Conservation (phyloP, 2,797 vertebrate species). For the Meda fulgida region DNA sequence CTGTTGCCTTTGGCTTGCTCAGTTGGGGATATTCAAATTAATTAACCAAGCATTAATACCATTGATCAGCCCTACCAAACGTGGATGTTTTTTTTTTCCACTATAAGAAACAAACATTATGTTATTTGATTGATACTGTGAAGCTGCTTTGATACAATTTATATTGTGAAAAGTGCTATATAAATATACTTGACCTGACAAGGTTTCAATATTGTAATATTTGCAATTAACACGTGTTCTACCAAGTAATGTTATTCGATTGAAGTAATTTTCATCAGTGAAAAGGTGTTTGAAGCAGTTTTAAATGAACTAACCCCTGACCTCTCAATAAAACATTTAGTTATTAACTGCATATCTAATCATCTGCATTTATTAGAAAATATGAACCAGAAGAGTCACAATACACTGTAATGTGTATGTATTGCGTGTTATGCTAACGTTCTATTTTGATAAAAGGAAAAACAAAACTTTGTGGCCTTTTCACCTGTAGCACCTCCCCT, state of each 20-base stretch:
- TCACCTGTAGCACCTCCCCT: slow-evolving; percentile 68
- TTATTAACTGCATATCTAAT: not conserved
- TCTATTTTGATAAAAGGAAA: not conserved
- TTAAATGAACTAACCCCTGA: not conserved
- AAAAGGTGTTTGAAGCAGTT: not conserved
- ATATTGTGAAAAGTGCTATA: no score
- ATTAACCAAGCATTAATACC: no score
- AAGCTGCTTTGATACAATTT: no score
- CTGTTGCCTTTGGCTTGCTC: no score
- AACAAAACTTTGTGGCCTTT: slow-evolving; percentile 32
- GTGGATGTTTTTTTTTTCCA: no score
- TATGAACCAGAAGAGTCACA: not conserved
- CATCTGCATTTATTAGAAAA: slow-evolving; percentile 54
- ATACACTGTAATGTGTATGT: no score
- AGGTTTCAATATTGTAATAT: not conserved
- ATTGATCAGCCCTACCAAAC: no score
- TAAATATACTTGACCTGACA: no score
- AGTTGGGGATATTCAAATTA: no score
- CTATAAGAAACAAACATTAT: no score
- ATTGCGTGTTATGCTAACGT: not conserved
- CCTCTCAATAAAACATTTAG: not conserved
- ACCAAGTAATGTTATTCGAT: not conserved
- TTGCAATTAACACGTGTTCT: not conserved
- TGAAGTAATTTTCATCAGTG: not conserved
- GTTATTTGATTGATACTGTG: no score